These are phyloP conservation scores for Polyploca ridens DNA, from an alignment of 2,888 invertebrate genomes.

Conservation along the genomic window DNA sequence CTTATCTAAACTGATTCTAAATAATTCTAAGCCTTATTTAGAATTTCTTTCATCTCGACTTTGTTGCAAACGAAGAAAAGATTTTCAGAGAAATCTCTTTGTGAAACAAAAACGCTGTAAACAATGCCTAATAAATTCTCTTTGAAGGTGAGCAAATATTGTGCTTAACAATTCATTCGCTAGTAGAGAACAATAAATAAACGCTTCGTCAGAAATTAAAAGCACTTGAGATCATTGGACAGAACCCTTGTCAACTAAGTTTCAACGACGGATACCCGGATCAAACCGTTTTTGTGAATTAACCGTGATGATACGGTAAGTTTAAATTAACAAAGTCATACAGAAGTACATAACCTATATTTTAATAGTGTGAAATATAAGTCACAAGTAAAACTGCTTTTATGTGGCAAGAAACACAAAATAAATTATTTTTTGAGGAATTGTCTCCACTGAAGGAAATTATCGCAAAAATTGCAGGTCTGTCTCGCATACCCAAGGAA, in stretches of 20 bases:
- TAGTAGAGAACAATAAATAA: slow-evolving; percentile 27
- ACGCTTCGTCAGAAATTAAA: slow-evolving; percentile 52
- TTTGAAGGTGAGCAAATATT: slow-evolving; percentile 8
- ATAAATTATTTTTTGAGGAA: not conserved
- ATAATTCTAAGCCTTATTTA: slow-evolving; percentile 5
- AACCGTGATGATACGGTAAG: slow-evolving; percentile 36
- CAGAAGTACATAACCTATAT: slow-evolving; percentile 28
- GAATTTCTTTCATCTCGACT: slow-evolving; percentile 10
- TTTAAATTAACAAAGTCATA: slow-evolving; percentile 49
- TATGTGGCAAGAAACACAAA: no score
- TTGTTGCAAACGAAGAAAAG: not conserved
- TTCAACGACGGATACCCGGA: slow-evolving; percentile 47
- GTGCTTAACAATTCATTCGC: slow-evolving; percentile 12
- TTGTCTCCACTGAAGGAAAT: not conserved
- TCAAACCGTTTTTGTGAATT: slow-evolving; percentile 52
- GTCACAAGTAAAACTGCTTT: not conserved
- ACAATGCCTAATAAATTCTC: slow-evolving; percentile 12
- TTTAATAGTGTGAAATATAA: not conserved
- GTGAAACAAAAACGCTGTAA: not conserved
- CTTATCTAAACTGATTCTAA: slow-evolving; percentile 1
- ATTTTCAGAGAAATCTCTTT: not conserved
- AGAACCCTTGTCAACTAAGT: slow-evolving; percentile 58
- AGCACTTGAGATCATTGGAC: slow-evolving; percentile 49
- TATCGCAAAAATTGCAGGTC: not conserved
- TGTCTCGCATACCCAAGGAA: slow-evolving; percentile 10